Evolutionary conservation across 1,140 invertebrate species (phyloP), one percentile per base, ranked within the genome.

Genomic region (Drosophila malerkotliana): DNA sequence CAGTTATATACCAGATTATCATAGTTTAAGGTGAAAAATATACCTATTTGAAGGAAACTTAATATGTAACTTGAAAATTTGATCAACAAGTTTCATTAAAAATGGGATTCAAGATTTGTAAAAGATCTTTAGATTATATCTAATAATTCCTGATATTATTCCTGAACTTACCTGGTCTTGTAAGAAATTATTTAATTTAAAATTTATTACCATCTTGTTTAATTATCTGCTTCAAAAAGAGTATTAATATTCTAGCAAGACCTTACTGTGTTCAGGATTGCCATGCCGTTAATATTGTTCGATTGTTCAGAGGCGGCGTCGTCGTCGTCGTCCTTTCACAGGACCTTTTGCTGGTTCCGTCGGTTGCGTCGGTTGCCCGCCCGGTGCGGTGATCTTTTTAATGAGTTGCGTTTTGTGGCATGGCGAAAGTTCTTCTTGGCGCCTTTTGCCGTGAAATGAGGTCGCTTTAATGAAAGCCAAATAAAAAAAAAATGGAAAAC

Each of bases 351-450:
- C 41, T 53, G 55, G 39, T 64, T 64, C 49, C 39, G 61, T 56
- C 41, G 37, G 66, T 39, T 21, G 54, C 44, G 32, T 61, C 64
- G 66, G 61, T 69, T 69, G 30, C 66, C 51, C 62, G 63, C 66
- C 52, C 47, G 34, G 55, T 75, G 47, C 57, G 79, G 76, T 85
- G 82, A 85, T 85, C 82, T 87, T 87, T 85, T 85, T 85, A 85
- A 85, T 85, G 82, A 85, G 82, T 87, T 87, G 82, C 77, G 77
- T 67, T 81, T 85, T 85, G 73, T 73, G 73, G 82, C 73, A 47
- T 41, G 66, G 77, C 69, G 74, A 85, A 85, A 87, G 82, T 72
- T 85, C 76, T 84, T 79, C 59, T 62, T 32, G 53, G 45, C 64
- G 68, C 75, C 64, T 83, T 79, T 63, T 64, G 73, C 69, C 81